Base-by-base conservation (phyloP, 2,888 invertebrate species). In the Diogma glabrata region DNA sequence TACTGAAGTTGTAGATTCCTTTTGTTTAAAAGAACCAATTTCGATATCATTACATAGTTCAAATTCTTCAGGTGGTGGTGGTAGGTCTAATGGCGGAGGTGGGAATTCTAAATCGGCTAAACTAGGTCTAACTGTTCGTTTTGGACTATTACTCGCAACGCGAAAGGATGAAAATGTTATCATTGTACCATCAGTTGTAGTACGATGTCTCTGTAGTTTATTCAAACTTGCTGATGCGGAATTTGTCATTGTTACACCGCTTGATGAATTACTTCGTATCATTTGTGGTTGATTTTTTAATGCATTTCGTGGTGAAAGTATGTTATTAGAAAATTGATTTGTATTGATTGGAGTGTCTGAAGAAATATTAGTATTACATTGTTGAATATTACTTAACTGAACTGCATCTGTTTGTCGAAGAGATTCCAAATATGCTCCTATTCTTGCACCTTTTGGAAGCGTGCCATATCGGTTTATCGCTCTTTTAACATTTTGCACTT, bases 381-480 rank as follows among this genome's bases (percentile, higher is more conserved):
- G 26, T 26, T 20, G 23, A 22, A 23, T 22, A 43, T 43, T 43
- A 3, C 22, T 43, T 7, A 26, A 24, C 10, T 46, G 46, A 9
- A n/a, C 40, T 14, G 52, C 76, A 47, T 82, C 84, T 63, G 84
- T 86, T 64, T 90, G 87, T 43, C 90, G 79, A 63, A 97, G 75
- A 5, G 94, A 94, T 69, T 96, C 95, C 51, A 97, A 73, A 70
- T 92, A 97, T 6, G 95, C 96, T 24, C 95, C 95, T 60, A 97
- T 96, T 57, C 96, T 79, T 9, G 93, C 93, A 47, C 89, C 94
- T 71, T 96, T 97, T 0, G 97, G 97, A 63, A 97, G 73, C 9
- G 97, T 97, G 16, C 97, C 97, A 67, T 95, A 96, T 22, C 94
- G 80, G 70, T 91, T 94, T 57, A 91, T 91, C 45, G 93, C 93